phyloP scores from a whole-genome alignment of 2,888 invertebrate genomes.

The Limnephilus marmoratus region DNA sequence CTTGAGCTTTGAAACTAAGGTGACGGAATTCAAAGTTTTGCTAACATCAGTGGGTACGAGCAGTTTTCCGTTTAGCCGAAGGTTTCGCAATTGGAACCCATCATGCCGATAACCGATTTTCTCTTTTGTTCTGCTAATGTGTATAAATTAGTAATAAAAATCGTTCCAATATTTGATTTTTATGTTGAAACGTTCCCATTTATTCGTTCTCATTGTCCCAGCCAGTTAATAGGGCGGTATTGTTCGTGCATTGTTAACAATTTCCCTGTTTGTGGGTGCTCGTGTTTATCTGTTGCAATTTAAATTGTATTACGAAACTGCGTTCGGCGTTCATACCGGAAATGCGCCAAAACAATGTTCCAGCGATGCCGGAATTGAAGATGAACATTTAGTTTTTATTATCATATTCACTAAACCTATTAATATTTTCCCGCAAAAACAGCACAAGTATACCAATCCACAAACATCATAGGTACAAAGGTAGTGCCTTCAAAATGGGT shows the following conservation, averaged over 20 bases:
- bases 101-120: neutral
- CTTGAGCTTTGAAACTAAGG: neutral
- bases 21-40: neutral
- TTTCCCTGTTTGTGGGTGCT: neutral
- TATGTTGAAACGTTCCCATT: neutral
- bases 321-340: neutral
- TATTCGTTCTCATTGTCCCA: neutral
- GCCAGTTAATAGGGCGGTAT: neutral
- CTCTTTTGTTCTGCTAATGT: neutral
- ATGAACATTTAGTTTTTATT: neutral
- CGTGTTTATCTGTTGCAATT: neutral
- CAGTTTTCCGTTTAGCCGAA: neutral
- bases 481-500: neutral
- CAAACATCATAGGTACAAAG: neutral
- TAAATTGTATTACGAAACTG: neutral
- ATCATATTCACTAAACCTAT: neutral
- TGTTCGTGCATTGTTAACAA: neutral
- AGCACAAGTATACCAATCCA: neutral
- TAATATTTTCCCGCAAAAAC: neutral
- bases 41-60: neutral
- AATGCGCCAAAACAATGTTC: neutral
- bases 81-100: neutral
- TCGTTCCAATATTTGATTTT: neutral
- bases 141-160: neutral
- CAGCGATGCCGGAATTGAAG: neutral